phyloP scores from a whole-genome alignment of 2,113 vertebrate species.

The Rhadina sibilatrix region DNA sequence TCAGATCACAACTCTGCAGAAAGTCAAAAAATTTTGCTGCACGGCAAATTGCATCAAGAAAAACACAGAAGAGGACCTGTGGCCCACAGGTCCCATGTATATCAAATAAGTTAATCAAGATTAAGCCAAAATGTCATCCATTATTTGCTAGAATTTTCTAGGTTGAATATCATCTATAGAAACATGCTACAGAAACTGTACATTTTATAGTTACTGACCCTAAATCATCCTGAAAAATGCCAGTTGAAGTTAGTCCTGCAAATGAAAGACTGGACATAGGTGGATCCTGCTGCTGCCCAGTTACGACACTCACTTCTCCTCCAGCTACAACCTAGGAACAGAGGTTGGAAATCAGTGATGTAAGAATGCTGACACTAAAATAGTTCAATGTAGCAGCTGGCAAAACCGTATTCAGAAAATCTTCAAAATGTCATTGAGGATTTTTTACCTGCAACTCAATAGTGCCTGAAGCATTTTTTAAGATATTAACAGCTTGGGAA shows the following conservation, averaged over 20 bases:
- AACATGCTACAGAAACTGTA: neutral
- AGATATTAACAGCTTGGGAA: conserved; percentile 87
- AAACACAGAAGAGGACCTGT: neutral
- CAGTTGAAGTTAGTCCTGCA: conserved; percentile 77
- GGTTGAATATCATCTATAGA: neutral
- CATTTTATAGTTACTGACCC: conserved; percentile 73
- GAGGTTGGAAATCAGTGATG: neutral
- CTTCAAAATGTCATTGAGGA: neutral
- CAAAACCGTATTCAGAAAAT: neutral
- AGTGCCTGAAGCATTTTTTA: conserved; percentile 88
- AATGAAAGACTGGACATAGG: conserved; percentile 61
- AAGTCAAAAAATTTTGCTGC: neutral
- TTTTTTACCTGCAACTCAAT: conserved; percentile 89
- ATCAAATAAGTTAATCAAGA: neutral
- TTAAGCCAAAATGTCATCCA: neutral
- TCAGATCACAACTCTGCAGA: neutral
- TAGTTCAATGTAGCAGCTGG: neutral
- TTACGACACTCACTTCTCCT: conserved; percentile 88
- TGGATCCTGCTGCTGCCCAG: conserved; percentile 82
- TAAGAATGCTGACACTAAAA: neutral
- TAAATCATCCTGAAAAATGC: conserved; percentile 94
- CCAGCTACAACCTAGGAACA: conserved; percentile 85
- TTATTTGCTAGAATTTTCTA: neutral
- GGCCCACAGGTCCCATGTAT: neutral
- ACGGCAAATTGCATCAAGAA: neutral